phyloP scores from a whole-genome alignment of 2,888 invertebrate species.

The Microctonus hyperodae region DNA sequence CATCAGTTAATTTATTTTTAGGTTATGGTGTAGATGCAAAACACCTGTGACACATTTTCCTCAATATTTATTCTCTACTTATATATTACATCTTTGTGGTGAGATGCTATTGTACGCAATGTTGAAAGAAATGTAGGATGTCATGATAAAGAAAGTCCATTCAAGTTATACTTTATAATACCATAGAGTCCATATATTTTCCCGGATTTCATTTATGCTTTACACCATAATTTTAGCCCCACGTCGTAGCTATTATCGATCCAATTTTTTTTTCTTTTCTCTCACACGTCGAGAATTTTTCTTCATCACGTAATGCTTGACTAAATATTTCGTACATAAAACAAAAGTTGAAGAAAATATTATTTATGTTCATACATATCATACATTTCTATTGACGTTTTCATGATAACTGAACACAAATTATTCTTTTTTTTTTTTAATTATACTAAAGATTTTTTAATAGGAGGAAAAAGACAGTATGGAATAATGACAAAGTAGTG shows the following conservation, averaged over 20 bases:
- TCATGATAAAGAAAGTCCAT: background rate
- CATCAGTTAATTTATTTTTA: background rate
- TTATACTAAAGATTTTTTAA: background rate
- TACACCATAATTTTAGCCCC: conserved; percentile 18
- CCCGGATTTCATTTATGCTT: background rate
- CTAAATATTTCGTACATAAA: background rate
- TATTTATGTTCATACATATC: background rate
- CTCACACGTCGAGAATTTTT: conserved; percentile 9
- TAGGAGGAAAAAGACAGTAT: background rate
- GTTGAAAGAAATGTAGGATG: background rate
- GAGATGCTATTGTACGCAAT: background rate
- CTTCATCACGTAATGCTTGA: background rate
- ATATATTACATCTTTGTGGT: background rate
- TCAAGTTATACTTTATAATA: background rate
- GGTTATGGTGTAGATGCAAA: background rate
- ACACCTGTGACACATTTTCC: background rate
- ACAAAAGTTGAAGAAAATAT: background rate
- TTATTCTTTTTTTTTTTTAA: background rate
- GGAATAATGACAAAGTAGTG: background rate
- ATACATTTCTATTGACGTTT: background rate
- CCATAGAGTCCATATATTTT: background rate
- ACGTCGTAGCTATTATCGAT: conserved; percentile 11
- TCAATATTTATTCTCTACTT: background rate
- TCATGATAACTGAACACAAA: background rate
- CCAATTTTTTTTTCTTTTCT: background rate